Evolutionary conservation across 2,113 vertebrate species (phyloP), one percentile per base, ranked within the genome.

Genomic region (Entosphenus tridentatus): DNA sequence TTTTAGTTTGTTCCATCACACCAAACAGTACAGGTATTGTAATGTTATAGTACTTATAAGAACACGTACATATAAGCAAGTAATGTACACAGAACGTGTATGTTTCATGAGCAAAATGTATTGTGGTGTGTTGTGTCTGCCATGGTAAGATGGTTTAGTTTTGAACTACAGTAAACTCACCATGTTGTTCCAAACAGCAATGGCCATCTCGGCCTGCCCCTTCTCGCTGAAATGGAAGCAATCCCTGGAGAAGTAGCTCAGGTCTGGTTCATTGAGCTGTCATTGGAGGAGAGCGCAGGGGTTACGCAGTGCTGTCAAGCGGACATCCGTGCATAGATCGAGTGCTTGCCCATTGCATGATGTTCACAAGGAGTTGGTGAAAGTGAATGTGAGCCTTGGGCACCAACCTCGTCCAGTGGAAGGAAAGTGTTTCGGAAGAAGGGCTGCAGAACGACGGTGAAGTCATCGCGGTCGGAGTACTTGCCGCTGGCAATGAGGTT

Each of bases 171-270:
- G 57, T 59, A 11, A 0, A 0, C 74, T 81, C 77, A 96, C 92
- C 90, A 95, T 93, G 74, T 90, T 97, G 73, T 93, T 96, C 92
- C 89, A 95, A 69, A 95, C 79, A 3, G 83, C 81, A 3, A 76
- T 73, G 69, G 89, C 87, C 87, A 95, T 85, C 76, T 85, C 82
- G 1, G 87, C 83, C 0, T 96, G 84, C 10, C 86, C 84, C 3
- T 79, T 82, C 39, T 78, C 84, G 67, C 79, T 84, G 80, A 96
- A 87, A 79, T 95, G 85, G 76, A 88, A 83, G 76, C 91, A 96
- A 77, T 95, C 87, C 69, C 76, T 73, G 1, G 88, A 84, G 77
- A 95, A 93, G 81, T 82, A 89, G 68, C 77, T 82, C 72, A 76
- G n/a, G 71, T 93, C 86, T 21, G 80, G 77, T 18, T 14, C 72